Base-by-base conservation (phyloP, 2,888 invertebrate species). In the Thyatira batis region DNA sequence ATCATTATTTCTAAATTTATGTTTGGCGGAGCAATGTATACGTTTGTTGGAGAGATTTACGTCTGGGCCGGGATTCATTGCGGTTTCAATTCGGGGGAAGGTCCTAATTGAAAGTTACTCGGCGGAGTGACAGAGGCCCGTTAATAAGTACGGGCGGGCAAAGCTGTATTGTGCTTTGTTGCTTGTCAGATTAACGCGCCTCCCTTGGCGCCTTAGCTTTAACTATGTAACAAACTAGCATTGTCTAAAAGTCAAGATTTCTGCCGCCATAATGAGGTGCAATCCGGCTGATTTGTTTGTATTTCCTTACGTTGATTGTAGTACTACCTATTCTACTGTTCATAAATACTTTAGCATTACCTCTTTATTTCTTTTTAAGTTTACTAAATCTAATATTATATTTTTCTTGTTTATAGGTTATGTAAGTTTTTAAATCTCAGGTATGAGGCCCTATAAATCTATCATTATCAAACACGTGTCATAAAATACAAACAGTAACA, bases 51-150 rank as follows among this genome's bases (percentile, higher is more conserved):
- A 51, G 49, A 63, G 55, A 39, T 50, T 64, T 20, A 52, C 69
- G 53, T 54, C 53, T 49, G 49, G 55, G 58, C 57, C 60, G 50
- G 56, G 55, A 70, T 68, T 55, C 48, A 45, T 57, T 69, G 69
- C 52, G 64, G 64, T 71, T 63, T 28, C 55, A 55, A 66, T 76
- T 68, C 69, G 54, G 60, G 63, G 67, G 67, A 60, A 71, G 69
- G 71, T 72, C 69, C 80, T 83, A 82, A 83, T 84, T 83, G 84
- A 81, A 83, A 81, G 80, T 82, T 84, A 82, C 79, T 79, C 67
- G 78, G 67, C 55, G 67, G 78, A 81, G 76, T 82, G 82, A 82
- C 84, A 81, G 76, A 73, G 80, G 78, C 72, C 75, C 69, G 75
- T 72, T 76, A 78, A 75, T 73, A 75, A 73, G 73, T 67, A 71